Base-by-base conservation (phyloP, 2,113 vertebrate genomes). In the Pao palembangensis region DNA sequence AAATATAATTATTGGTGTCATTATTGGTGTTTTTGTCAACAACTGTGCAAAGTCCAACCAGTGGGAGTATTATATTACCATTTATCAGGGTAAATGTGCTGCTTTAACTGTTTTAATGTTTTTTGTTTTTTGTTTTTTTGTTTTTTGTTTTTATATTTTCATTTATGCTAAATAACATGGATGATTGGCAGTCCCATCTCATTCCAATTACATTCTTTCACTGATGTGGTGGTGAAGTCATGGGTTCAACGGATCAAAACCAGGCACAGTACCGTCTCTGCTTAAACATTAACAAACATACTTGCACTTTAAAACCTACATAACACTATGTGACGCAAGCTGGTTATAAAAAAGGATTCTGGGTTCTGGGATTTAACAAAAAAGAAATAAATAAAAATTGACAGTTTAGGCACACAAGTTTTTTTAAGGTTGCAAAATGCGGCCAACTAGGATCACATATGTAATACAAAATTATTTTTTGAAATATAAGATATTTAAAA, bases 281-380 rank as follows among this genome's bases (percentile, higher is more conserved):
- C 12, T 78, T 67, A 75, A 75, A 63, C 61, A 61, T 75, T 69
- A 64, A 75, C 67, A 55, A 28, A 61, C 25, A 46, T 0, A 51
- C 42, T 13, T 46, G 13, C n/a, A 18, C 2, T 13, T 47, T n/a
- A 46, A n/a, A 71, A 7, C 8, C 4, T 5, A 43, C n/a, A 17
- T 6, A 52, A 17, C 21, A 16, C 4, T 1, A 13, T 25, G 23
- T 3, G 2, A 25, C 2, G 5, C 23, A 25, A 25, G 23, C 23
- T 53, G 20, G 8, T 25, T 25, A 31, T 1, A 8, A 38, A 20
- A 58, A 60, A 20, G n/a, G 14, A 54, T 7, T 25, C 23, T 25
- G 23, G 23, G 23, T 25, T 25, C 23, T 25, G 23, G n/a, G n/a
- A n/a, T n/a, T 53, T 12, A 21, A 11, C 21, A 23, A 28, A 28